A percentile compares a stretch with the other conserved stretches of the same genome.
phyloP scores from a whole-genome alignment of 2,888 invertebrate species.

The Caenorhabditis plicata region DNA sequence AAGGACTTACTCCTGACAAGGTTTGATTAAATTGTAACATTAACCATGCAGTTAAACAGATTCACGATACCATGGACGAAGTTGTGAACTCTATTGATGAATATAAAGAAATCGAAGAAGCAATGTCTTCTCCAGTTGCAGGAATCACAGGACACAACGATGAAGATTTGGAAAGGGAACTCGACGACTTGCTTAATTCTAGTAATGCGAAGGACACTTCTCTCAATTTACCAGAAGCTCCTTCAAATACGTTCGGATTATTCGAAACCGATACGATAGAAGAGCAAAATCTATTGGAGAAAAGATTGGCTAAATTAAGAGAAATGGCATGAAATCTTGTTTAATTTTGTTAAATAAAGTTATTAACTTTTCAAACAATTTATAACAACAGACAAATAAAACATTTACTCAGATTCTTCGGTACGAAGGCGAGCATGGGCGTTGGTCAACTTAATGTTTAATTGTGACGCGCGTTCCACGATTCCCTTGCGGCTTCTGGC shows the following conservation, averaged over 20 bases:
- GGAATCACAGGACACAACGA: conserved; percentile 6
- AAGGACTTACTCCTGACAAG: conserved; percentile 58
- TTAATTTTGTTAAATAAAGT: conserved; percentile 6
- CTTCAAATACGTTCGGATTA: conserved; percentile 23
- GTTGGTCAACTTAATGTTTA: conserved; percentile 92
- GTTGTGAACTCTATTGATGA: conserved; percentile 56
- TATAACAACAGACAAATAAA: conserved; percentile 53
- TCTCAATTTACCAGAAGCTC: conserved; percentile 27
- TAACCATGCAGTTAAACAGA: no score
- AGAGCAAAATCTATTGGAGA: conserved; percentile 18
- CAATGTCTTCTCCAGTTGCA: conserved; percentile 31
- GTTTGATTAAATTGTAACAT: no score
- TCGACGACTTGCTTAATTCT: conserved; percentile 30
- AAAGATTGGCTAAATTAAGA: conserved; percentile 19
- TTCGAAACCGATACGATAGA: conserved; percentile 12
- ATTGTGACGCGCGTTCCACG: conserved; percentile 85
- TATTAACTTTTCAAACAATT: conserved; percentile 64
- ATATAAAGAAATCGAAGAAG: conserved; percentile 57
- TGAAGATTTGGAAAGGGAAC: conserved; percentile 35
- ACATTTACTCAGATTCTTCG: conserved; percentile 92
- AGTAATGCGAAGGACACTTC: conserved; percentile 30
- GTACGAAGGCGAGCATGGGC: conserved; percentile 91
- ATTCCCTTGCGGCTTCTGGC: conserved; percentile 95
- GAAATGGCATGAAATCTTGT: conserved; percentile 15
- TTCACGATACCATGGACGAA: conserved; percentile 62